These are phyloP conservation scores for Catagonus wagneri DNA, from an alignment of 2,113 vertebrate genomes.

Conservation along the genomic window DNA sequence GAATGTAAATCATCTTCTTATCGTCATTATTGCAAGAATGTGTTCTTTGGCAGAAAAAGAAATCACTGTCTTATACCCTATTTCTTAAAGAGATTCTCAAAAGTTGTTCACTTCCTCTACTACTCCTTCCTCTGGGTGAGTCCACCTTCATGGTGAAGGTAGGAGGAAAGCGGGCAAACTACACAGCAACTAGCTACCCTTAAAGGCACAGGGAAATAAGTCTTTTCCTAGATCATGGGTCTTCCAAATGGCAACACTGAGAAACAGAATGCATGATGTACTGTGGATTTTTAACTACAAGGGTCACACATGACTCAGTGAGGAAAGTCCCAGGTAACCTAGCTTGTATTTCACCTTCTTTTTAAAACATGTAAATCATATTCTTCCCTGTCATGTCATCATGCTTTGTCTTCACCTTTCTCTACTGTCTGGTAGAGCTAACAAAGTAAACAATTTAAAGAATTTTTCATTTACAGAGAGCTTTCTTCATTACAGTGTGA, in stretches of 20 bases:
- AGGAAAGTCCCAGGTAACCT: background rate
- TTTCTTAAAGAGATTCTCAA: background rate
- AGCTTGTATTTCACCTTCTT: background rate
- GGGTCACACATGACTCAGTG: background rate
- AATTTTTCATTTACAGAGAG: background rate
- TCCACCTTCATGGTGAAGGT: background rate
- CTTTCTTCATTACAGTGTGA: background rate
- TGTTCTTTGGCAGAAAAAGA: background rate
- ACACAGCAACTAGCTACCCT: background rate
- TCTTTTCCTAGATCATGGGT: background rate
- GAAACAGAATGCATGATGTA: background rate
- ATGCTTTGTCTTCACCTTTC: background rate
- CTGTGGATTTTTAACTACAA: background rate
- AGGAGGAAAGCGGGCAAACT: background rate
- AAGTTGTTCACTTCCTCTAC: background rate
- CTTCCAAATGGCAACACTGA: background rate
- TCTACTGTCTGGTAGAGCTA: background rate
- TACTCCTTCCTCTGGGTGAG: background rate
- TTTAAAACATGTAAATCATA: background rate
- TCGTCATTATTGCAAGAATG: background rate
- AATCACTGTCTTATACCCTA: background rate
- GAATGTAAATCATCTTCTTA: background rate
- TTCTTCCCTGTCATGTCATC: background rate
- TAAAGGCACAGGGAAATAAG: background rate
- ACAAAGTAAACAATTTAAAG: fast-evolving